Evolutionary conservation across 2,113 vertebrate species (phyloP).

Genomic region (Tautogolabrus adspersus): DNA sequence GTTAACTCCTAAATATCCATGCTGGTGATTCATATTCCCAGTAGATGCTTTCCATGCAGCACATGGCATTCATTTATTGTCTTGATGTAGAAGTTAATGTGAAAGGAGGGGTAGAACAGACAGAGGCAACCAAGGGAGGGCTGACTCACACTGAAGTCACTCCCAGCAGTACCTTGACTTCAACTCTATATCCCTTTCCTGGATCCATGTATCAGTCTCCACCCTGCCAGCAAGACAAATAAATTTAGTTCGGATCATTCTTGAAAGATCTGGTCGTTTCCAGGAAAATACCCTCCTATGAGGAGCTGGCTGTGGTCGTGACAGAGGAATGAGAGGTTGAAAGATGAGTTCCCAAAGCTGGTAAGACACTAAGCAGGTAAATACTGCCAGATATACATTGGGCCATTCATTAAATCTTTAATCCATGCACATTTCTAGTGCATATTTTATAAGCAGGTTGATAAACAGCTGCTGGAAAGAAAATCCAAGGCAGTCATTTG

Average conservation of each 20-base stretch:
- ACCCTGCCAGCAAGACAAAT: constrained; percentile 67
- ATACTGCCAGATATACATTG: background rate
- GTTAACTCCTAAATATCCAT: constrained; percentile 40
- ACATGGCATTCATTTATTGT: constrained; percentile 53
- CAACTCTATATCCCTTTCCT: constrained; percentile 61
- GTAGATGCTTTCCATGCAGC: constrained; percentile 49
- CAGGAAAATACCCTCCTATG: constrained; percentile 65
- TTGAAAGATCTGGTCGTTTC: constrained; percentile 61
- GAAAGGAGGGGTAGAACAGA: constrained; percentile 54
- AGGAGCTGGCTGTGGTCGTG: constrained; percentile 53
- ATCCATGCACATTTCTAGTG: background rate
- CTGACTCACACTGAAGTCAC: constrained; percentile 68
- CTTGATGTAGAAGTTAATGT: constrained; percentile 31
- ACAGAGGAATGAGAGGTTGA: constrained; percentile 57
- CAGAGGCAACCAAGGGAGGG: constrained; percentile 49
- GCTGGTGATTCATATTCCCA: constrained; percentile 51
- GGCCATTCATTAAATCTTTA: background rate
- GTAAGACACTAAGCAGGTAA: background rate
- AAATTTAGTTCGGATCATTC: constrained; percentile 66
- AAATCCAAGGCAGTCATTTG: background rate
- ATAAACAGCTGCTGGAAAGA: background rate
- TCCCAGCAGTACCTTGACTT: constrained; percentile 70
- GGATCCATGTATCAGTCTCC: constrained; percentile 69
- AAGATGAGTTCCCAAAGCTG: constrained; percentile 18
- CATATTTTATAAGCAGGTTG: background rate